phyloP scores from a whole-genome alignment of 1,140 invertebrate genomes.

The Microvelia longipes region DNA sequence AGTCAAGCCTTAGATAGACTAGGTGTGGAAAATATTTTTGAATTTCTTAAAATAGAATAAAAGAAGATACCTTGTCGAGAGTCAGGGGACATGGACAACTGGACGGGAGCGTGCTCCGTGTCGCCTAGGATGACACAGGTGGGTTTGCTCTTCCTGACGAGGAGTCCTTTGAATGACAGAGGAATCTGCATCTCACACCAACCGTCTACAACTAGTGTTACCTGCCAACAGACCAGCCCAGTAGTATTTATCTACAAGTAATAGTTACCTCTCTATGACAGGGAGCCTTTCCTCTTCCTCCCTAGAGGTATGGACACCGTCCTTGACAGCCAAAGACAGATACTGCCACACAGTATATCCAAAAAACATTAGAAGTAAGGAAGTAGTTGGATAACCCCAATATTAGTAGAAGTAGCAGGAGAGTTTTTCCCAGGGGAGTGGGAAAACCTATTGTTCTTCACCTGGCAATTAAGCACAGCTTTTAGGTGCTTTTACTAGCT shows the following conservation, averaged over 20 bases:
- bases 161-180: conserved; percentile 33
- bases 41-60: too few species aligned
- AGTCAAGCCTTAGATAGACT: too few species aligned
- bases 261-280: conserved; percentile 1
- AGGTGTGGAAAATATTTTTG: too few species aligned
- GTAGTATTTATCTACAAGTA: conserved; percentile 1
- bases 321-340: neutral
- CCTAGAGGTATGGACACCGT: neutral
- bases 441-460: too few species aligned
- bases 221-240: conserved; percentile 31
- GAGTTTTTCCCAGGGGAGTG: too few species aligned
- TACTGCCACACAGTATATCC: too few species aligned
- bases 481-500: too few species aligned
- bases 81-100: neutral
- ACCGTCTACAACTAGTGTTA: conserved; percentile 37
- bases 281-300: neutral
- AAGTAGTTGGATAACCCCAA: too few species aligned
- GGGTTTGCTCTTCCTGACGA: conserved; percentile 33
- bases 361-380: too few species aligned
- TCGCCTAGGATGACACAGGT: conserved; percentile 37
- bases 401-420: too few species aligned
- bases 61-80: too few species aligned
- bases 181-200: conserved; percentile 33
- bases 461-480: too few species aligned
- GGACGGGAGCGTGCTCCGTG: conserved; percentile 4